Conservation (phyloP, 2,797 vertebrate genomes). For the Pterois miles region DNA sequence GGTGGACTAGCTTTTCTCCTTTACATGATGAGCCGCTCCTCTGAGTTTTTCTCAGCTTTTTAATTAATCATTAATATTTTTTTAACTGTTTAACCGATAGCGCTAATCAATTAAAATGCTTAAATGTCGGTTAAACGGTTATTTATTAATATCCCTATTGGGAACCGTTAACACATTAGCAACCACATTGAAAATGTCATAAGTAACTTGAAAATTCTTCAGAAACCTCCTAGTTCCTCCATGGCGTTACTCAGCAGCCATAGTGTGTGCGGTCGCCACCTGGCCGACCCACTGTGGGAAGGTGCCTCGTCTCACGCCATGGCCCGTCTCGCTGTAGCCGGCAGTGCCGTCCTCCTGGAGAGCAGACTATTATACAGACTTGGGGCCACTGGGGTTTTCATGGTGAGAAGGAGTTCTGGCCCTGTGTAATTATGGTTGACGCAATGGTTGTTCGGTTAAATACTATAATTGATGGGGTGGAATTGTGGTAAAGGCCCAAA, state of each 20-base stretch:
- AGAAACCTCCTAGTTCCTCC: not conserved
- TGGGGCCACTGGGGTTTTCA: conserved; percentile 54
- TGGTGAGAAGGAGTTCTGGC: conserved; percentile 58
- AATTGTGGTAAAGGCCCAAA: conserved; percentile 63
- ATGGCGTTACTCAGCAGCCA: not conserved
- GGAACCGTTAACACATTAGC: no score
- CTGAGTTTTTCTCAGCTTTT: no score
- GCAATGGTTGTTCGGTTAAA: conserved; percentile 84
- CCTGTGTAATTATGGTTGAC: conserved; percentile 81
- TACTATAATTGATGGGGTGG: conserved; percentile 80
- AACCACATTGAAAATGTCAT: no score
- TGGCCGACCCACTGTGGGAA: not conserved
- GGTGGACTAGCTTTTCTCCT: no score
- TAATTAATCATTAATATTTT: no score
- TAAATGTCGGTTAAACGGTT: no score
- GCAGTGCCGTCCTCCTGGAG: not conserved
- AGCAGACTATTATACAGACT: conserved; percentile 33
- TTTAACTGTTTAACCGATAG: no score
- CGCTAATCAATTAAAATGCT: no score
- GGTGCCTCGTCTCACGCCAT: not conserved
- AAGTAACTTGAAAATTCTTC: not conserved
- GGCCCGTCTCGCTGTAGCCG: not conserved
- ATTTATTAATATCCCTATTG: no score
- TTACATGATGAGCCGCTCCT: no score
- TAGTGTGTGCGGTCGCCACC: conserved; percentile 10